These are phyloP conservation scores for Falco punctatus DNA, from an alignment of 2,113 vertebrate genomes.

Conservation along the genomic window DNA sequence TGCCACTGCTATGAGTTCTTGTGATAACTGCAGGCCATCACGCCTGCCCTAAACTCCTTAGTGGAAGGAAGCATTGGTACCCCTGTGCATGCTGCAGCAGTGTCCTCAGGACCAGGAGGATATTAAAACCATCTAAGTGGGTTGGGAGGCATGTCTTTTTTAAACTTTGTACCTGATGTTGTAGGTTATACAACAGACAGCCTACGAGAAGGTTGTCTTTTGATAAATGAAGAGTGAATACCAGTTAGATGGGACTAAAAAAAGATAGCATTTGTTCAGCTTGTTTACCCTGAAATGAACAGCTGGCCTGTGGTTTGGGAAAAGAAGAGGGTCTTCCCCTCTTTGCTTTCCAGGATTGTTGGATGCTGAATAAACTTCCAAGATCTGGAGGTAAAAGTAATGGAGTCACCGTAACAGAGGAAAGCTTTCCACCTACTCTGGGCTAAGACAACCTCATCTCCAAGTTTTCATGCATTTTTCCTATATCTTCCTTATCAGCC, in stretches of 20 bases:
- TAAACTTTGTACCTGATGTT: neutral
- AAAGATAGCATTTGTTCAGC: neutral
- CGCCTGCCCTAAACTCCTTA: neutral
- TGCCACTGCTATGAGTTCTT: neutral
- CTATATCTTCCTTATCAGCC: neutral
- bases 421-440: neutral
- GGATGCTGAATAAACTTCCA: neutral
- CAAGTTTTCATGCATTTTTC: neutral
- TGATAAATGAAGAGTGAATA: neutral
- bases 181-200: neutral
- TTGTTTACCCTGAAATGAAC: neutral
- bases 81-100: fast-evolving
- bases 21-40: neutral
- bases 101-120: neutral
- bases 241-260: neutral
- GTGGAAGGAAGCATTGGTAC: neutral
- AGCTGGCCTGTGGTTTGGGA: neutral
- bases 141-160: neutral
- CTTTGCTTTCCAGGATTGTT: neutral
- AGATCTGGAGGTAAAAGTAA: neutral
- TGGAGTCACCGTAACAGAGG: neutral
- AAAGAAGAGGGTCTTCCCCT: fast-evolving
- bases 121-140: neutral
- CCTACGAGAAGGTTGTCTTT: neutral
- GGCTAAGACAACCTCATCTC: neutral